Percentiles rank a stretch among this genome's conserved stretches.
Evolutionary conservation across 2,113 vertebrate species (phyloP).

Genomic region (Corythornis madagascariensis): DNA sequence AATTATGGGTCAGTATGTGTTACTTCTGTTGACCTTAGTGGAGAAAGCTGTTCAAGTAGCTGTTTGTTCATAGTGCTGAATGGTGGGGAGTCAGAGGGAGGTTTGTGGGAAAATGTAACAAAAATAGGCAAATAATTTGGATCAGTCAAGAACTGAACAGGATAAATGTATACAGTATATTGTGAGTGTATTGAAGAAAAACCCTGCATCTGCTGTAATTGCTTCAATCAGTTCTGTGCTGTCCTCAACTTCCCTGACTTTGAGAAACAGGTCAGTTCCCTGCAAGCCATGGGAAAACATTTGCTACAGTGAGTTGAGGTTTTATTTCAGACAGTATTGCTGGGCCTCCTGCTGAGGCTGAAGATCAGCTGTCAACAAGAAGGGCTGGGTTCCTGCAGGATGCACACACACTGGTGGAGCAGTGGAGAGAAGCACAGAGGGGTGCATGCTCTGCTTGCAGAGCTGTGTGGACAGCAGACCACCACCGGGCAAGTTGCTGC

Average conservation of each 20-base stretch:
- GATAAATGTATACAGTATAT: background rate
- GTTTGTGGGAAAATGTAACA: background rate
- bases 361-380: background rate
- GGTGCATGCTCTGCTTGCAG: background rate
- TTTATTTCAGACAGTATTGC: background rate
- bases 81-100: background rate
- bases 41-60: constrained; percentile 8
- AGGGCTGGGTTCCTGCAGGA: background rate
- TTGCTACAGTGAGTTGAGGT: background rate
- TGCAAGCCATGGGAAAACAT: background rate
- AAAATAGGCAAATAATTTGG: background rate
- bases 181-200: background rate
- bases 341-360: background rate
- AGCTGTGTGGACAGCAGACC: background rate
- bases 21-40: constrained; percentile 31
- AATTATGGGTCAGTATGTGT: constrained; percentile 26
- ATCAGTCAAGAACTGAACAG: background rate
- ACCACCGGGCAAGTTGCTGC: fast-evolving
- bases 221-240: background rate
- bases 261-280: background rate
- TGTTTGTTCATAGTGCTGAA: background rate
- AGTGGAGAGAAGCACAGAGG: background rate
- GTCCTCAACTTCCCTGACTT: background rate
- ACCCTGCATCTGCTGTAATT: background rate
- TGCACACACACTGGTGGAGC: background rate